Conservation (phyloP, 2,113 vertebrate species). For the Clinocottus analis region DNA sequence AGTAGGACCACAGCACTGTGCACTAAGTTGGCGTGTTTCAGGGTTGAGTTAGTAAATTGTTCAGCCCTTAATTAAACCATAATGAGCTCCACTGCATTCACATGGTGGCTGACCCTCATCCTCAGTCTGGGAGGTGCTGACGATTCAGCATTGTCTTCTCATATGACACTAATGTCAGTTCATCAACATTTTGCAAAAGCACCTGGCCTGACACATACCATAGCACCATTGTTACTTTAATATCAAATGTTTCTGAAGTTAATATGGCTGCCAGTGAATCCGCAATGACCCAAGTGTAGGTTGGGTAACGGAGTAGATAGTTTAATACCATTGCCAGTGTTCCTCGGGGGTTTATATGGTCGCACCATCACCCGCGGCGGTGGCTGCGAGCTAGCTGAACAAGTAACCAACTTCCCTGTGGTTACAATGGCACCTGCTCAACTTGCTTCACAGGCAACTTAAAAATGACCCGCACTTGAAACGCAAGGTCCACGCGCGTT, state of each 20-base stretch:
- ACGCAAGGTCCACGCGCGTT: not conserved
- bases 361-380: too few relatives aligned
- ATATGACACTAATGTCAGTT: constrained; percentile 23
- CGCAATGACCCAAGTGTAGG: constrained; percentile 31
- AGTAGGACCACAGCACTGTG: not conserved
- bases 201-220: constrained; percentile 9
- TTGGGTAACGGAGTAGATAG: constrained; percentile 15
- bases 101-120: constrained; percentile 53
- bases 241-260: constrained; percentile 37
- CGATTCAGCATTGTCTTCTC: constrained; percentile 12
- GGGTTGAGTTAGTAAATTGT: constrained; percentile 37
- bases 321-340: not conserved
- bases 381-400: constrained; percentile 38
- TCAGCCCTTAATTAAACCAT: constrained; percentile 45
- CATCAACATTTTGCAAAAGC: not conserved
- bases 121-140: not conserved
- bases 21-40: constrained; percentile 46
- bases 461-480: not conserved
- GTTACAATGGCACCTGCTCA: constrained; percentile 6
- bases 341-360: constrained; percentile 22
- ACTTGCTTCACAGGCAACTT: constrained; percentile 25
- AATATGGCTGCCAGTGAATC: constrained; percentile 59
- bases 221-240: constrained; percentile 18
- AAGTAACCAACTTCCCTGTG: constrained; percentile 64
- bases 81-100: constrained; percentile 48